phyloP scores from a whole-genome alignment of 2,113 vertebrate genomes.

The Penelope pileata region DNA sequence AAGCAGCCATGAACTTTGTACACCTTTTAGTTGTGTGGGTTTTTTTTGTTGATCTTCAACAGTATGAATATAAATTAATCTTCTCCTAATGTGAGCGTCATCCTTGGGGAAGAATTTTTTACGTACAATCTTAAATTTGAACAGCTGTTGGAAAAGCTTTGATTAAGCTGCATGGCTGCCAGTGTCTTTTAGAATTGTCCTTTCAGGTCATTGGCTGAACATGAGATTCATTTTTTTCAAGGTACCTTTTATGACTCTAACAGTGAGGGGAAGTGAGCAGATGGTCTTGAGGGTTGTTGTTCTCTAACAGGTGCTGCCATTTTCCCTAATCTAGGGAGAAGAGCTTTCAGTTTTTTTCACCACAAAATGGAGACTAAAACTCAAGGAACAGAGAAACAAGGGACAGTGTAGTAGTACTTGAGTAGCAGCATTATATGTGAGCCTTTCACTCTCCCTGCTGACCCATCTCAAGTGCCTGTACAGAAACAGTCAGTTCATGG shows the following conservation, averaged over 20 bases:
- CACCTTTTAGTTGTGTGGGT: not conserved
- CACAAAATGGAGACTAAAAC: not conserved
- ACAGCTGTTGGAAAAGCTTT: not conserved
- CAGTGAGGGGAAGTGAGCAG: not conserved
- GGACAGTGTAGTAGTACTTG: not conserved
- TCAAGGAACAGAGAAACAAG: not conserved
- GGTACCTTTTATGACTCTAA: not conserved
- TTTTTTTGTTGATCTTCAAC: not conserved
- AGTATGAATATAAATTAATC: not conserved
- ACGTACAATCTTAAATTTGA: not conserved
- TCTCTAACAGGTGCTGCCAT: not conserved
- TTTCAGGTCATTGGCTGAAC: not conserved
- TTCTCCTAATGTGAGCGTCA: not conserved
- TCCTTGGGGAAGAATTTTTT: not conserved
- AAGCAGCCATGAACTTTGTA: not conserved
- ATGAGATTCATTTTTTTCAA: not conserved
- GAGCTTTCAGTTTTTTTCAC: not conserved
- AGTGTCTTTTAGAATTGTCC: not conserved
- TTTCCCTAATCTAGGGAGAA: not conserved
- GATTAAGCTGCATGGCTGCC: not conserved
- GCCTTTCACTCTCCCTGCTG: not conserved
- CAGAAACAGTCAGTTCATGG: not conserved
- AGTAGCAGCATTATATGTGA: not conserved
- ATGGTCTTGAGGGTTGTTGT: not conserved
- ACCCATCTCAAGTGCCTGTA: not conserved